These are phyloP conservation scores for Propithecus deckenii DNA, from an alignment of 2,797 vertebrate genomes.

Conservation along the genomic window DNA sequence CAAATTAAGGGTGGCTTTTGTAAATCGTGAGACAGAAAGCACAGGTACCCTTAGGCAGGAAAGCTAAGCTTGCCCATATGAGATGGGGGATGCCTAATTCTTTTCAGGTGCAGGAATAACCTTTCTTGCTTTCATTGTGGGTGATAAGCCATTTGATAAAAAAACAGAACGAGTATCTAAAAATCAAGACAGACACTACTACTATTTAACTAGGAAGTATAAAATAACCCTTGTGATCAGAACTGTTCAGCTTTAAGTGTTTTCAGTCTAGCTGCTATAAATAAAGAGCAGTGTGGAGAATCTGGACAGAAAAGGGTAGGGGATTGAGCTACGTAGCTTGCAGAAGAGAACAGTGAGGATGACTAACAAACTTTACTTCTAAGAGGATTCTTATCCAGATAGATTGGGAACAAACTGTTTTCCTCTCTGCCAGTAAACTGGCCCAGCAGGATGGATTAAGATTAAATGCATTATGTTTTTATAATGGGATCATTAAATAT, in stretches of 20 bases:
- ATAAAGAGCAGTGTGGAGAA: neutral
- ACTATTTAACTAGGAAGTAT: neutral
- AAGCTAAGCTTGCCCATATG: neutral
- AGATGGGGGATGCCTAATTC: neutral
- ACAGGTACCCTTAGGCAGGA: neutral
- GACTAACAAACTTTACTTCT: neutral
- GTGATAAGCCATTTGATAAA: neutral
- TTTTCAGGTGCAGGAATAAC: neutral
- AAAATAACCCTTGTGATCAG: neutral
- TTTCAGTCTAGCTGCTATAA: neutral
- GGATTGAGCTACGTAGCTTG: neutral
- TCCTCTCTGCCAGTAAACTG: neutral
- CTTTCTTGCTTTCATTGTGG: neutral
- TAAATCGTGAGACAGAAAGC: neutral
- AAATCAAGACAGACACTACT: neutral
- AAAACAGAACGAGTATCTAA: neutral
- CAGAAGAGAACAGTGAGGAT: neutral
- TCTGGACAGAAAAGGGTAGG: neutral
- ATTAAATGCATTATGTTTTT: neutral
- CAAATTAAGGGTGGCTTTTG: neutral
- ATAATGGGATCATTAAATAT: neutral
- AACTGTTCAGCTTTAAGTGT: neutral
- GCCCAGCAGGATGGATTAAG: neutral
- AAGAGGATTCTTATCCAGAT: neutral
- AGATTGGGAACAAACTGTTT: neutral